phyloP scores from a whole-genome alignment of 2,888 invertebrate species.

The Hermaeophaga mercurialis region DNA sequence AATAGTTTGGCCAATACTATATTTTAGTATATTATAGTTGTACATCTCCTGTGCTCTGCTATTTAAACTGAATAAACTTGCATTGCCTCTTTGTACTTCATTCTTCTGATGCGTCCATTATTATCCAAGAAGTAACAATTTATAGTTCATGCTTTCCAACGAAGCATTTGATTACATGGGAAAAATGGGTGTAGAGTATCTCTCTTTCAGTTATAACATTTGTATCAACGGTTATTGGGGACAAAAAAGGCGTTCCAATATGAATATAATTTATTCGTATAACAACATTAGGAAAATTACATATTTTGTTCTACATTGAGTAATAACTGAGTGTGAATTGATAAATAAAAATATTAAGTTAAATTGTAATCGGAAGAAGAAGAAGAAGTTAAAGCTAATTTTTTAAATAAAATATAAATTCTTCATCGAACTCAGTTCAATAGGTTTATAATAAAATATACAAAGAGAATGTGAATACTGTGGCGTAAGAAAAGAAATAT shows the following conservation, averaged over 20 bases:
- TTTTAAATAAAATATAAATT: slow-evolving; percentile 42
- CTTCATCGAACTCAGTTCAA: slow-evolving; percentile 43
- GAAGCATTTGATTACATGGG: no score
- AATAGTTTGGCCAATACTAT: no score
- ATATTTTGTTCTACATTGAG: slow-evolving; percentile 47
- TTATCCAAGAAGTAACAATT: no score
- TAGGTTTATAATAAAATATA: slow-evolving; percentile 35
- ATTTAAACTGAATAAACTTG: no score
- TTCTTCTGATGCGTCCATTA: no score
- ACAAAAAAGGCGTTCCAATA: slow-evolving; percentile 23
- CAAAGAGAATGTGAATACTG: slow-evolving; percentile 51
- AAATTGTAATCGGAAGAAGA: slow-evolving; percentile 36
- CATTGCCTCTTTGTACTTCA: no score
- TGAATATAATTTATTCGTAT: slow-evolving; percentile 51
- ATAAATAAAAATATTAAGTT: slow-evolving; percentile 48
- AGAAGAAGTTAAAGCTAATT: slow-evolving; percentile 44
- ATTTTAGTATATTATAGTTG: no score
- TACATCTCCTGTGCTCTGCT: no score
- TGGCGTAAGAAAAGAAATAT: slow-evolving; percentile 49
- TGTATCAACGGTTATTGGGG: no score
- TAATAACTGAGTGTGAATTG: slow-evolving; percentile 45
- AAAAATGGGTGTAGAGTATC: no score
- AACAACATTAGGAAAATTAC: slow-evolving; percentile 53
- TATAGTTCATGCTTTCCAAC: no score
- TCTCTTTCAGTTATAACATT: no score